Percentiles rank a stretch among this genome's conserved stretches.
Evolutionary conservation across 2,797 vertebrate species (phyloP).

Genomic region (Coranthus polyacanthus): DNA sequence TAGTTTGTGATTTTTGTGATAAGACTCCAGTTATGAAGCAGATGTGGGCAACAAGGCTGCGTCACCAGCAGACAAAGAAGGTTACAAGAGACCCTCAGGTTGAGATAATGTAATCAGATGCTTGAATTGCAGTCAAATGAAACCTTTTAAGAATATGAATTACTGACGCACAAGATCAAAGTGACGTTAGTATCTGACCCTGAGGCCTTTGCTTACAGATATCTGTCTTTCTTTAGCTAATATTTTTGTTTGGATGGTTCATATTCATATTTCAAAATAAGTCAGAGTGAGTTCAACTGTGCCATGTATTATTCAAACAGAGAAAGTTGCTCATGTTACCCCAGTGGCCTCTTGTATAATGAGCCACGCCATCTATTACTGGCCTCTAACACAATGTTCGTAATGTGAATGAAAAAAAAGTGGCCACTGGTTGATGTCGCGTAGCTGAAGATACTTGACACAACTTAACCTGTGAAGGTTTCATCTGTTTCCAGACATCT

Average conservation of each 20-base stretch:
- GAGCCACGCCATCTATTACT: neutral
- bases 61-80: no score
- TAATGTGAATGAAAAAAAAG: neutral
- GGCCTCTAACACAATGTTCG: neutral
- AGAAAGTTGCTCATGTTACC: neutral
- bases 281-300: neutral
- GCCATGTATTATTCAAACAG: neutral
- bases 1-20: no score
- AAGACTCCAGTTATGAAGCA: no score
- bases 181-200: neutral
- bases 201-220: neutral
- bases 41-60: no score
- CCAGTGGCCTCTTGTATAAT: neutral
- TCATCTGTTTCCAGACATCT: conserved; percentile 15
- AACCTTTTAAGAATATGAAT: no score
- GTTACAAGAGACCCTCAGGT: no score
- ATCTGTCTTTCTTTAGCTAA: neutral
- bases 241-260: neutral
- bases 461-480: neutral
- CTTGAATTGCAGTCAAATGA: no score
- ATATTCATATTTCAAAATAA: neutral
- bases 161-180: no score
- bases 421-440: neutral
- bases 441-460: neutral
- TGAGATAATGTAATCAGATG: no score